Evolutionary conservation across 2,797 vertebrate genomes (phyloP).

Genomic region (Hemibagrus guttatus): DNA sequence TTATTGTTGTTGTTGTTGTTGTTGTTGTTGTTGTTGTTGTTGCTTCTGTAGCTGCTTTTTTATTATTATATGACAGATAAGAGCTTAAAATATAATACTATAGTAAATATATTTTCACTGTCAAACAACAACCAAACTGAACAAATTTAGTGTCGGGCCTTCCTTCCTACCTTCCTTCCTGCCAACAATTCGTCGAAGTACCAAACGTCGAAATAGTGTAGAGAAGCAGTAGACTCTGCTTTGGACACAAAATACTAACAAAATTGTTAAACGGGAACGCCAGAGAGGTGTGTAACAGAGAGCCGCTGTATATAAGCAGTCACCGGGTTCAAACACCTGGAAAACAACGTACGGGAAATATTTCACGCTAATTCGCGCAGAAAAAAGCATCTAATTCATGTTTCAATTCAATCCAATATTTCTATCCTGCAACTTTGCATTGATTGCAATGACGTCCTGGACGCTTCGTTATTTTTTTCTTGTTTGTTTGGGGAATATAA

Average conservation of each 20-base stretch:
- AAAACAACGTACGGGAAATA: not conserved
- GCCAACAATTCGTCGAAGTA: not conserved
- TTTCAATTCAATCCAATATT: not conserved
- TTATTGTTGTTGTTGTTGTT: not conserved
- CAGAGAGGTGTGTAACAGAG: not conserved
- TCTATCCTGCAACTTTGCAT: not conserved
- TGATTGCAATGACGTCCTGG: not conserved
- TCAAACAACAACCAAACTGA: not conserved
- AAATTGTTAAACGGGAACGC: not conserved
- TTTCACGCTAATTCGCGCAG: not conserved
- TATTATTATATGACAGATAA: not conserved
- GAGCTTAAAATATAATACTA: not conserved
- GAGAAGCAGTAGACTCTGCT: not conserved
- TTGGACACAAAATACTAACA: not conserved
- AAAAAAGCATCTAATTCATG: not conserved
- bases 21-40: not conserved
- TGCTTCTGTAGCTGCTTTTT: not conserved
- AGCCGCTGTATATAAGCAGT: not conserved
- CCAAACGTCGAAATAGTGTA: not conserved
- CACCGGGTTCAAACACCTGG: too few relatives aligned
- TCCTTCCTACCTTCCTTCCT: not conserved
- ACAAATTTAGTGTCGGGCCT: not conserved
- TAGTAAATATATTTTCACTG: not conserved
- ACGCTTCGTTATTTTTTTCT: not conserved
- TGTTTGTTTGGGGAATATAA: not conserved